Conservation (phyloP, 2,113 vertebrate species). For the Cephalopterus ornatus region DNA sequence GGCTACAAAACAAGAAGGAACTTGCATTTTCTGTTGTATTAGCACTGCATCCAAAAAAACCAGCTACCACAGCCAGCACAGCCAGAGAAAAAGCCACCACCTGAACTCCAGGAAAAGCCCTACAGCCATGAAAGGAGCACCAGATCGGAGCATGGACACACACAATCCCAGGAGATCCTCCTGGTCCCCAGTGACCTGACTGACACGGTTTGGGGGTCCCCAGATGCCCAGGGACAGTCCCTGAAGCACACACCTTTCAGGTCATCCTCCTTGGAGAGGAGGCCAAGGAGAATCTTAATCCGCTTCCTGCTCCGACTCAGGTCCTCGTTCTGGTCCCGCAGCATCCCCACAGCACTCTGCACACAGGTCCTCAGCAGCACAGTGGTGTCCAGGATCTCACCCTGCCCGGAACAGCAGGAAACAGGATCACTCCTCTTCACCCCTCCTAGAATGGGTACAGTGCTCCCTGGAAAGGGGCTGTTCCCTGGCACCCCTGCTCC, state of each 20-base stretch:
- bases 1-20: constrained; percentile 66
- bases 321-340: constrained; percentile 77
- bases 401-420: neutral
- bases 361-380: constrained; percentile 87
- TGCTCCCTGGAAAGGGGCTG: neutral
- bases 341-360: constrained; percentile 88
- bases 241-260: constrained; percentile 67
- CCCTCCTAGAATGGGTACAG: accelerated
- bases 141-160: neutral
- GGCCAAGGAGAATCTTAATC: constrained; percentile 84
- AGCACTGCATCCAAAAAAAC: neutral
- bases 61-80: neutral
- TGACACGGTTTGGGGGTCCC: accelerated
- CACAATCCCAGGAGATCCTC: neutral
- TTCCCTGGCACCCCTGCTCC: neutral
- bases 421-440: neutral
- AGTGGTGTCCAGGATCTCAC: constrained; percentile 81
- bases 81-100: neutral
- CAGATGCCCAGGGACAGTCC: neutral
- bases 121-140: neutral
- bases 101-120: neutral
- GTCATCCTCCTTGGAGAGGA: constrained; percentile 71
- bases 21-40: neutral
- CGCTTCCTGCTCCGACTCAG: constrained; percentile 76
- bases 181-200: neutral